Conservation (phyloP, 2,113 vertebrate genomes). For the Argyrosomus japonicus region DNA sequence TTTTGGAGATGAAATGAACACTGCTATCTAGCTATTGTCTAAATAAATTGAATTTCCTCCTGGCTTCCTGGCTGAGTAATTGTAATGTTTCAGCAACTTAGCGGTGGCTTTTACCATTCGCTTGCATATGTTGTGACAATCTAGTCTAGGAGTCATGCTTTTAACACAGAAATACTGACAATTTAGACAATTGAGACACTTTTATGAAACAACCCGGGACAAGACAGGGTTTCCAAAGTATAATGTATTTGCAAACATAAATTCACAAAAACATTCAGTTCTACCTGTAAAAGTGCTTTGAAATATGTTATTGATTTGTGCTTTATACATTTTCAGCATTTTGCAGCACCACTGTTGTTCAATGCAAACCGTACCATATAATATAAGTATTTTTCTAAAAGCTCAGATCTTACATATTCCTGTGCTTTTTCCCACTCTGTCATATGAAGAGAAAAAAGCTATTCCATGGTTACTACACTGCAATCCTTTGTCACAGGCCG, state of each 20-base stretch:
- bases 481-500: background rate
- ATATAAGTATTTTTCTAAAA: background rate
- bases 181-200: background rate
- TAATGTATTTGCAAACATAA: background rate
- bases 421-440: background rate
- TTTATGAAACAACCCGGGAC: background rate
- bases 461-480: conserved; percentile 3
- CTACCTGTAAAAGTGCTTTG: background rate
- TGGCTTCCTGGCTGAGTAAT: conserved; percentile 17
- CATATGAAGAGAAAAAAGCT: background rate
- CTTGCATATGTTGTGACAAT: conserved; percentile 14
- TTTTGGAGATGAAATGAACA: conserved; percentile 14
- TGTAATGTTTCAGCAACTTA: conserved; percentile 31
- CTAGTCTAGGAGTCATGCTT: background rate
- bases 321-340: background rate
- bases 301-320: background rate
- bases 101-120: conserved; percentile 11
- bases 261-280: background rate
- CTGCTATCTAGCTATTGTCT: conserved; percentile 8
- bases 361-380: too few relatives aligned
- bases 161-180: conserved; percentile 4
- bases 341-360: background rate
- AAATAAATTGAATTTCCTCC: conserved; percentile 37
- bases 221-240: background rate
- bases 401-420: background rate